Evolutionary conservation across 2,113 vertebrate species (phyloP), one percentile per base, ranked within the genome.

Genomic region (Campylorhamphus procurvoides): DNA sequence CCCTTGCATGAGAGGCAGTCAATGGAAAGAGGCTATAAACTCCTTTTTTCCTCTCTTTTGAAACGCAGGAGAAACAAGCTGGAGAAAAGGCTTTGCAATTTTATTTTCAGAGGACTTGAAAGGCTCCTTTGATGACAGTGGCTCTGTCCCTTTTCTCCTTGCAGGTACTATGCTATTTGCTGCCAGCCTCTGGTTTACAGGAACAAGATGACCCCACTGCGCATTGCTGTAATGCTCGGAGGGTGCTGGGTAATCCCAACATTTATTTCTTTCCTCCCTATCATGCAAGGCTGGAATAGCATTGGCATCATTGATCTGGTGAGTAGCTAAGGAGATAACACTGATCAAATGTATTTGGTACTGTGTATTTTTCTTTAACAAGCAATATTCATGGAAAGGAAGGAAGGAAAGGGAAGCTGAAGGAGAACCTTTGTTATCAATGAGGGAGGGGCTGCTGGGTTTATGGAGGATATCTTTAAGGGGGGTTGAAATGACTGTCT

Each of bases 201-300:
- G 94, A 99, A 99, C 97, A 99, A 99, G 96, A 99, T 99, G 99
- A 99, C 99, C 18, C 99, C 99, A 5, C 64, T 99, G 95, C 98
- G 99, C 92, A 99, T 99, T 81, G 96, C 99, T 18, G 62, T 99
- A 67, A 99, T 99, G 99, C 98, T 99, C 39, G 99, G 99, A 66
- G 99, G 99, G 90, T 99, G 99, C 97, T 99, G 99, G 99, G 98
- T 99, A 47, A 99, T 99, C 93, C 99, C 99, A 22, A 98, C 98
- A 39, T 98, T 99, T 94, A 99, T 99, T 96, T 99, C 99, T 47
- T 99, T 99, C 95, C 98, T 99, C 83, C 99, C 99, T 69, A 99
- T 99, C 97, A 99, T 99, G 99, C 99, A 99, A 97, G 99, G 99
- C 97, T 99, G 99, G 99, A 99, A 99, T 94, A 99, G 98, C 97